Base-by-base conservation (phyloP, 2,888 invertebrate genomes). In the Parnassius apollo region DNA sequence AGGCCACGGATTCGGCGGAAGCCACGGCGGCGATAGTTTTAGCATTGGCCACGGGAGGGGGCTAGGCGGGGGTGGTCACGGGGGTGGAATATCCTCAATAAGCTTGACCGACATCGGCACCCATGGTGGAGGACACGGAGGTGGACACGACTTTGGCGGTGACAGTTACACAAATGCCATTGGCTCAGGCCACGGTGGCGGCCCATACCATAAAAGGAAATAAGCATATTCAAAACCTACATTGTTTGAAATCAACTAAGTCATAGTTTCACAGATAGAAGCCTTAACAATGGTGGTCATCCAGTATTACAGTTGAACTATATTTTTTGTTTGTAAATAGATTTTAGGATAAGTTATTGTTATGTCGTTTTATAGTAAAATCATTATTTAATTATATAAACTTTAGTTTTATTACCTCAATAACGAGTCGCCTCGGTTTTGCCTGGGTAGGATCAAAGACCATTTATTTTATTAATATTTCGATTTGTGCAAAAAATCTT, bases 101-200 rank as follows among this genome's bases (percentile, higher is more conserved):
- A 65, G 48, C 62, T 62, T 49, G 66, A 68, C 56, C 46, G 62
- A 54, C 51, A 61, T 52, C 52, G 69, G 70, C 42, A 35, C 7
- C 4, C 35, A 35, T 7, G 35, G 35, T 35, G 68, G 70, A 10
- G 65, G 66, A 10, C 74, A 74, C 57, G 75, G 79, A 2, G 75
- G 80, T n/a, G 73, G 75, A 42, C 66, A 59, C 51, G 68, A 61
- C 45, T 50, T 69, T 69, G 85, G 82, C 10, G 87, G 85, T 64
- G 92, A 87, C 69, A 92, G 86, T 67, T 92, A 88, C 75, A 87
- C 83, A 46, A 87, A 82, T 67, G 91, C 86, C 64, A 76, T 88
- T 58, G 75, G 82, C 25, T 81, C 92, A 4, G 92, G 92, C 13
- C 91, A 91, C 66, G 91, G 92, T 0, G 91, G 92, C 13, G 92